phyloP scores from a whole-genome alignment of 1,140 invertebrate species.

The Drosophila prosaltans region DNA sequence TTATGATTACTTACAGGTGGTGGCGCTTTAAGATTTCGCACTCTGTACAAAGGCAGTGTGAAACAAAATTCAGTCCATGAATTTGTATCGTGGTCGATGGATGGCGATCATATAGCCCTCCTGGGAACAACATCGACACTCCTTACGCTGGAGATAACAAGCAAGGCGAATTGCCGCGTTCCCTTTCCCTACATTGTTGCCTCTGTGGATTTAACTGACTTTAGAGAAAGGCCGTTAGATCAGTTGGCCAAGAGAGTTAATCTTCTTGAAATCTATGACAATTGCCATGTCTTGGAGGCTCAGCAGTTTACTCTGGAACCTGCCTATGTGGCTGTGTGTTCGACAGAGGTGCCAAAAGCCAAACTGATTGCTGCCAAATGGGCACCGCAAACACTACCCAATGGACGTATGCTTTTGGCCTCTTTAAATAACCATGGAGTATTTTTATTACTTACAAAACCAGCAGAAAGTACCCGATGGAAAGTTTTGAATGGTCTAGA shows the following conservation, averaged over 20 bases:
- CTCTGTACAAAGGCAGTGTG: conserved; percentile 29
- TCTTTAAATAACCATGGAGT: conserved; percentile 45
- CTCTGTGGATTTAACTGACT: neutral
- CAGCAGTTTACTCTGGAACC: conserved; percentile 53
- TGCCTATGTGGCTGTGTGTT: conserved; percentile 42
- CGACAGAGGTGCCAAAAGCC: conserved; percentile 31
- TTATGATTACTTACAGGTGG: neutral
- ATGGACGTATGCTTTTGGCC: conserved; percentile 44
- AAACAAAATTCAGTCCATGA: conserved; percentile 51
- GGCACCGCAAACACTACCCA: conserved; percentile 27
- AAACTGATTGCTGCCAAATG: conserved; percentile 30
- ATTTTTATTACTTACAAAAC: conserved; percentile 42
- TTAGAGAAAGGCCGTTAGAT: conserved; percentile 41
- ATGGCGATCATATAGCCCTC: conserved; percentile 41
- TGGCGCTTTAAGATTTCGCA: conserved; percentile 23
- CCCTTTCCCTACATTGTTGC: conserved; percentile 47
- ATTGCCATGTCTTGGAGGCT: conserved; percentile 52
- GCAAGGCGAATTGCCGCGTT: conserved; percentile 17
- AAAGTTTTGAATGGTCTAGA: conserved; percentile 19
- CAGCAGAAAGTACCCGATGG: conserved; percentile 27
- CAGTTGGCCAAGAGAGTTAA: conserved; percentile 37
- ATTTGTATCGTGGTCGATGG: conserved; percentile 35
- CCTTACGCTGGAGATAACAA: conserved; percentile 52
- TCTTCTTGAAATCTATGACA: conserved; percentile 43
- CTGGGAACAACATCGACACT: conserved; percentile 46